Evolutionary conservation across 1,140 invertebrate genomes (phyloP).

Genomic region (Drosophila subobscura): DNA sequence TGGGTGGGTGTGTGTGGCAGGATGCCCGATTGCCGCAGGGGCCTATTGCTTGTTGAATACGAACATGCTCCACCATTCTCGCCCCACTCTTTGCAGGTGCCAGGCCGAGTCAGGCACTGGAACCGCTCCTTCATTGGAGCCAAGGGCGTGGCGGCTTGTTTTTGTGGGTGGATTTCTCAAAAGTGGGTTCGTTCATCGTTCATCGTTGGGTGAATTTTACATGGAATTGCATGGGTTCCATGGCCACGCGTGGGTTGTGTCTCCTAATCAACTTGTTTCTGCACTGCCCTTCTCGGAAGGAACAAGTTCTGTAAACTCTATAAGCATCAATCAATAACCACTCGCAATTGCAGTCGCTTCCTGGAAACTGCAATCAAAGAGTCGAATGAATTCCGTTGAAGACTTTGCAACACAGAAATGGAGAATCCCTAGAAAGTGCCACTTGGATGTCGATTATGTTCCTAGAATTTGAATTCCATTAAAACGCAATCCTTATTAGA

Average conservation of each 20-base stretch:
- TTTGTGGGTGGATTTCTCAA: slow-evolving; percentile 33
- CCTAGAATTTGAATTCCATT: no score
- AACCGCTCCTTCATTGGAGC: slow-evolving; percentile 45
- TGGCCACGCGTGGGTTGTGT: background rate
- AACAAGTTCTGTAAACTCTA: no score
- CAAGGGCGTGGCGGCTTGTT: slow-evolving; percentile 25
- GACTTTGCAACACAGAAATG: no score
- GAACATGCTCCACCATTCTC: slow-evolving; percentile 9
- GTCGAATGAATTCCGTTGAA: no score
- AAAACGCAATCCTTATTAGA: no score
- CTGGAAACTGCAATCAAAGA: no score
- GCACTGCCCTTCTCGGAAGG: no score
- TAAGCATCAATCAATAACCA: no score
- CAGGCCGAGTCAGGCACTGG: slow-evolving; percentile 45
- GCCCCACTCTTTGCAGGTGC: slow-evolving; percentile 32
- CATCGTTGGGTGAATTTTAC: slow-evolving; percentile 46
- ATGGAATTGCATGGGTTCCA: slow-evolving; percentile 14
- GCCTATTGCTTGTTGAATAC: slow-evolving; percentile 61
- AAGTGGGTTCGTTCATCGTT: slow-evolving; percentile 17
- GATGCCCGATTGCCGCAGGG: slow-evolving; percentile 30
- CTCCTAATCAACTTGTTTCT: no score
- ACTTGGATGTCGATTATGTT: no score
- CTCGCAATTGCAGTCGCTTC: no score
- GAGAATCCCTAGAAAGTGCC: no score
- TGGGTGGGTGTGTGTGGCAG: slow-evolving; percentile 9